A percentile compares a stretch with the other conserved stretches of the same genome.
Evolutionary conservation across 2,797 vertebrate genomes (phyloP).

Genomic region (Poecilia gillii): DNA sequence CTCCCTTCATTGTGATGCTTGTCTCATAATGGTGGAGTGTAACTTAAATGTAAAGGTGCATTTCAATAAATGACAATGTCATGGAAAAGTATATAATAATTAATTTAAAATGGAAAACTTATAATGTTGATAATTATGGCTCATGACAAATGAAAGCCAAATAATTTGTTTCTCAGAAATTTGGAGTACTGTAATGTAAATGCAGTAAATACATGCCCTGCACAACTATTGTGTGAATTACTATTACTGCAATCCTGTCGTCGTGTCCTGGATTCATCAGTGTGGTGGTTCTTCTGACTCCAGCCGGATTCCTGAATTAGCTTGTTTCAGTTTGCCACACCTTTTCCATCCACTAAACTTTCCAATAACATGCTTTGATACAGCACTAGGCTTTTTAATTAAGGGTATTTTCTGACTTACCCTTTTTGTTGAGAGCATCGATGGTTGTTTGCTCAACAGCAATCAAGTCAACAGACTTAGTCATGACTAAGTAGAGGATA

Average conservation of each 20-base stretch:
- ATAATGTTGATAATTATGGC: background rate
- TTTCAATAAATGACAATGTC: background rate
- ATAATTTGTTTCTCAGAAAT: background rate
- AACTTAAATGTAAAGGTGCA: slow-evolving; percentile 60
- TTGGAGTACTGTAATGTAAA: background rate
- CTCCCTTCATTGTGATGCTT: slow-evolving; percentile 25
- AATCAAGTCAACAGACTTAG: background rate
- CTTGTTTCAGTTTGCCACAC: background rate
- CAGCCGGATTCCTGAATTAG: background rate
- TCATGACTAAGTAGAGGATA: background rate
- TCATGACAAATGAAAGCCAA: background rate
- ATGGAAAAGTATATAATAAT: background rate
- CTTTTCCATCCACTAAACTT: background rate
- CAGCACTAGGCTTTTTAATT: background rate
- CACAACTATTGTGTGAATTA: background rate
- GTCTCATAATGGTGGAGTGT: slow-evolving; percentile 47
- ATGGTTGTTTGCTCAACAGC: background rate
- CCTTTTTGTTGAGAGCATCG: background rate
- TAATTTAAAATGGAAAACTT: background rate
- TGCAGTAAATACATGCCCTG: background rate
- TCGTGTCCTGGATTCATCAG: background rate
- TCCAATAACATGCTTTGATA: background rate
- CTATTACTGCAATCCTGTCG: background rate
- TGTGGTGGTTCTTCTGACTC: background rate
- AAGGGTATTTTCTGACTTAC: background rate